Evolutionary conservation across 2,113 vertebrate species (phyloP).

Genomic region (Eretmochelys imbricata): DNA sequence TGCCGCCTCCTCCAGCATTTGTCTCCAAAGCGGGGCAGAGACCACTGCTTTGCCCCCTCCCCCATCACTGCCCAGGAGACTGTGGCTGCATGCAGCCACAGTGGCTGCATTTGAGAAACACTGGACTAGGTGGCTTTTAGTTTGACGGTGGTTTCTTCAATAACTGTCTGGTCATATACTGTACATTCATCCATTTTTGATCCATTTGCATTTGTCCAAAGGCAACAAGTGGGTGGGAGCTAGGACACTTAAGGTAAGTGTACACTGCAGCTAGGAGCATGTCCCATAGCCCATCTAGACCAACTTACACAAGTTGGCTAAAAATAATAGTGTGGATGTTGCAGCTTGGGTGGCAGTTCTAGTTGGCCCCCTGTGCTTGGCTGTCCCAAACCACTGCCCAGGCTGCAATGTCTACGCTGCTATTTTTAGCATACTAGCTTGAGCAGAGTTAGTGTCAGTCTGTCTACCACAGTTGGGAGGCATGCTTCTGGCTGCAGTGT

Average conservation of each 20-base stretch:
- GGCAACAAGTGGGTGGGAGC: background rate
- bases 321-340: background rate
- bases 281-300: background rate
- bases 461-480: background rate
- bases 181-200: background rate
- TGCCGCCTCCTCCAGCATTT: no score
- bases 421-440: background rate
- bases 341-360: background rate
- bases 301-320: background rate
- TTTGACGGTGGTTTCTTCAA: background rate
- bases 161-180: background rate
- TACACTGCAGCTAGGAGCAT: background rate
- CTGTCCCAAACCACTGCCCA: background rate
- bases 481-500: background rate
- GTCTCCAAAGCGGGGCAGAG: no score
- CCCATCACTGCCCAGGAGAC: no score
- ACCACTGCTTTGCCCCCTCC: no score
- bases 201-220: background rate
- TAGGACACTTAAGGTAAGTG: background rate
- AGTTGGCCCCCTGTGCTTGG: background rate
- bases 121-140: background rate
- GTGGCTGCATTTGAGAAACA: no score
- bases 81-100: no score
- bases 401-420: background rate
- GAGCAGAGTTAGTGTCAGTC: background rate